Evolutionary conservation across 2,888 invertebrate genomes (phyloP).

Genomic region (Eilema griseolum): DNA sequence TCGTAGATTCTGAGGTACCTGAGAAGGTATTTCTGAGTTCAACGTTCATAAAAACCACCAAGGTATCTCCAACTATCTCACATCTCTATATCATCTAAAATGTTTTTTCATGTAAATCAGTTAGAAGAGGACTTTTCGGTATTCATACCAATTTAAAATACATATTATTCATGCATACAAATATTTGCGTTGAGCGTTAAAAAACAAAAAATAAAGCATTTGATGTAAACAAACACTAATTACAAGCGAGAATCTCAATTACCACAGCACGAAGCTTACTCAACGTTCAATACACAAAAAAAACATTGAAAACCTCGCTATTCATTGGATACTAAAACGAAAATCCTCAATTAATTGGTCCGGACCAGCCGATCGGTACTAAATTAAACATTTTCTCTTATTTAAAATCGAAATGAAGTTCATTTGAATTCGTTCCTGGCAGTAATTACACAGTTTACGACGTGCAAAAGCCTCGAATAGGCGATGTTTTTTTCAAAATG

Average conservation of each 20-base stretch:
- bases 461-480: conserved; percentile 74
- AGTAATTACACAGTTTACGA: conserved; percentile 86
- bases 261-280: conserved; percentile 48
- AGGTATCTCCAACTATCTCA: too few relatives aligned
- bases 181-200: neutral
- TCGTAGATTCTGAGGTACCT: too few relatives aligned
- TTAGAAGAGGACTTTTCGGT: too few relatives aligned
- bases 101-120: too few relatives aligned
- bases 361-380: conserved; percentile 72
- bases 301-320: conserved; percentile 47
- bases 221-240: conserved; percentile 25
- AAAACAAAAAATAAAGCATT: neutral
- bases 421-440: conserved; percentile 80
- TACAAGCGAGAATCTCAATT: conserved; percentile 26
- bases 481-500: conserved; percentile 74
- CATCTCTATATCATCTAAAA: too few relatives aligned
- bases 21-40: too few relatives aligned
- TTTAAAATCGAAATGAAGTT: conserved; percentile 85
- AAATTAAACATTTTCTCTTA: conserved; percentile 87
- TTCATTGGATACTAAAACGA: conserved; percentile 58
- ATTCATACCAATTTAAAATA: too few relatives aligned
- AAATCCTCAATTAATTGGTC: conserved; percentile 85
- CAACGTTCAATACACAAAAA: conserved; percentile 55
- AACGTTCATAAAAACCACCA: too few relatives aligned
- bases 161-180: neutral